Percentiles rank a stretch among this genome's conserved stretches.
These are phyloP conservation scores for Dicentrarchus labrax DNA, from an alignment of 2,113 vertebrate genomes.

Conservation along the genomic window DNA sequence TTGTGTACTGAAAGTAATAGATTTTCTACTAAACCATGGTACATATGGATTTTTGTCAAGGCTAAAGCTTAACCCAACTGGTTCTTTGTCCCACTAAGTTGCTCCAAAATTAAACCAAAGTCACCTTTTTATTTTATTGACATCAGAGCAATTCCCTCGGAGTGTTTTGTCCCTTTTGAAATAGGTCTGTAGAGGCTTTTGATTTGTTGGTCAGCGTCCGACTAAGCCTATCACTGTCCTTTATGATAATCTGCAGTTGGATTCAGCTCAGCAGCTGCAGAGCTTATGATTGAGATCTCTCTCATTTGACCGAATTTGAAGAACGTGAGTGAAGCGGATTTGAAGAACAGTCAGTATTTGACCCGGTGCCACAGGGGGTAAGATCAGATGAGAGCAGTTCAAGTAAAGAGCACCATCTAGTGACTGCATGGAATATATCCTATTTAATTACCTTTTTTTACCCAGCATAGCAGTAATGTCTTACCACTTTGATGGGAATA, in stretches of 20 bases:
- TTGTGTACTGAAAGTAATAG: background rate
- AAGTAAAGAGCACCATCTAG: slow-evolving; percentile 74
- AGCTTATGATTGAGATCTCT: slow-evolving; percentile 49
- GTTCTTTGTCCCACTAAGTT: background rate
- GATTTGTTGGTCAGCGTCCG: slow-evolving; percentile 27
- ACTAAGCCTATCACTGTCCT: slow-evolving; percentile 33
- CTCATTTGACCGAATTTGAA: slow-evolving; percentile 50
- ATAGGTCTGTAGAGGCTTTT: slow-evolving; percentile 10
- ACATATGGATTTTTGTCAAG: background rate
- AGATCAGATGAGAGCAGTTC: slow-evolving; percentile 39
- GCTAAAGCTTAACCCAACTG: background rate
- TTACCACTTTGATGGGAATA: slow-evolving; percentile 14
- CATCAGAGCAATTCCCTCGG: slow-evolving; percentile 22
- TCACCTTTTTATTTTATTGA: slow-evolving; percentile 11
- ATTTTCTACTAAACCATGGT: background rate
- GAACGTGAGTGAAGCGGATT: slow-evolving; percentile 32
- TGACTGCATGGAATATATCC: slow-evolving; percentile 33
- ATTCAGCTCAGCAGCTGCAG: slow-evolving; percentile 42
- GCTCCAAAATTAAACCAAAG: background rate
- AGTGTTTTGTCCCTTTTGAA: slow-evolving; percentile 10
- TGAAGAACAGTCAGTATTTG: slow-evolving; percentile 48
- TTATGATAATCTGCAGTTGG: slow-evolving; percentile 37
- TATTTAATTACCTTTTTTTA: slow-evolving; percentile 9
- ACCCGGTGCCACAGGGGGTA: slow-evolving; percentile 29
- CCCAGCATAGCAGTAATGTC: background rate